A percentile compares a stretch with the other conserved stretches of the same genome.
Conservation (phyloP, 2,797 vertebrate species). For the Cottoperca gobio region DNA sequence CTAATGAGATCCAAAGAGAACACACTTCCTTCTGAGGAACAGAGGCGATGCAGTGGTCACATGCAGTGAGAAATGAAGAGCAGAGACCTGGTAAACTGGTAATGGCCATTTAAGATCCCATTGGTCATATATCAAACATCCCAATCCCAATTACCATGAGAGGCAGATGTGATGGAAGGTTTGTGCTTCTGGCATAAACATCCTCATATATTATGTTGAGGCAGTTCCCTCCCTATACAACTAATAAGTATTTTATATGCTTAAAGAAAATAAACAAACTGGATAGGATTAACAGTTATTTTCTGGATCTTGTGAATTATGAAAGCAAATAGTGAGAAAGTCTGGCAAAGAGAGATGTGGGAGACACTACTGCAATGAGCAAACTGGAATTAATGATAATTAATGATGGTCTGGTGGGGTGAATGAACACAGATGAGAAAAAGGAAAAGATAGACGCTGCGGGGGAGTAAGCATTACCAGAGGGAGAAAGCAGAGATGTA, state of each 20-base stretch:
- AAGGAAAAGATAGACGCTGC: constrained; percentile 44
- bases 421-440: constrained; percentile 39
- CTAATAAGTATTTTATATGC: neutral
- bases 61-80: constrained; percentile 47
- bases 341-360: constrained; percentile 32
- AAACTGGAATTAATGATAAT: constrained; percentile 57
- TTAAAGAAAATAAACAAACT: constrained; percentile 10
- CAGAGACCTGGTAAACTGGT: constrained; percentile 38
- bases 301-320: constrained; percentile 14
- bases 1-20: constrained; percentile 74
- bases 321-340: constrained; percentile 19
- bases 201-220: constrained; percentile 12
- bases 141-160: constrained; percentile 33
- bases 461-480: constrained; percentile 28
- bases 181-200: neutral
- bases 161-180: constrained; percentile 27
- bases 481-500: constrained; percentile 37
- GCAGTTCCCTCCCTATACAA: neutral
- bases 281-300: constrained; percentile 4
- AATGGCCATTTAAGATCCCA: constrained; percentile 37
- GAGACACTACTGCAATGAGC: constrained; percentile 23
- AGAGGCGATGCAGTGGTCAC: constrained; percentile 40
- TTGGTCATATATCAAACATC: constrained; percentile 33
- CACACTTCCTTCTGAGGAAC: constrained; percentile 57
- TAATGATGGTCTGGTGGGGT: constrained; percentile 36